Evolutionary conservation across 1,140 invertebrate genomes (phyloP).

Genomic region (Brachionus rubens): DNA sequence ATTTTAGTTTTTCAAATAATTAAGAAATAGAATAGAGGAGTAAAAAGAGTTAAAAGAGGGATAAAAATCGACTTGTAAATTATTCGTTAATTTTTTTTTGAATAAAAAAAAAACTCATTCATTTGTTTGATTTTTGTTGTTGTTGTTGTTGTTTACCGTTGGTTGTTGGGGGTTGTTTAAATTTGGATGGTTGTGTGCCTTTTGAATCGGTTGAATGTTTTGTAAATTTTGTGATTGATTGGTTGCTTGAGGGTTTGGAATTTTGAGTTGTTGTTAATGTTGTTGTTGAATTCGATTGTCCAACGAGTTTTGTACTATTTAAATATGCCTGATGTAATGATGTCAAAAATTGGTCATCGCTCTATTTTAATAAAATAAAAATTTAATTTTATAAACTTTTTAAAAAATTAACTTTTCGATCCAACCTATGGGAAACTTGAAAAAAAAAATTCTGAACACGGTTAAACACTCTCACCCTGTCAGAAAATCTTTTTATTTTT

Average conservation of each 20-base stretch:
- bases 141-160: no score
- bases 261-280: background rate
- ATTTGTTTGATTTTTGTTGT: no score
- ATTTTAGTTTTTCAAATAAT: slow-evolving; percentile 37
- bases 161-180: background rate
- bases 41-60: background rate
- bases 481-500: no score
- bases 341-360: slow-evolving; percentile 36
- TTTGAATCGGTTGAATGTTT: background rate
- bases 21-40: no score
- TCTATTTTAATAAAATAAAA: background rate
- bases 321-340: slow-evolving; percentile 40
- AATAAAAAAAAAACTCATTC: no score
- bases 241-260: background rate
- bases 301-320: background rate
- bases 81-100: no score
- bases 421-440: no score
- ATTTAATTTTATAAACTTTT: background rate
- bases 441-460: no score
- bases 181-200: background rate
- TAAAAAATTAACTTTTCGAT: background rate
- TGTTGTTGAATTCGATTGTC: background rate
- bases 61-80: background rate
- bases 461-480: no score
- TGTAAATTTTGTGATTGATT: background rate